Percentiles rank a stretch among this genome's conserved stretches.
These are phyloP conservation scores for Ursus arctos DNA, from an alignment of 2,113 vertebrate species.

Conservation along the genomic window DNA sequence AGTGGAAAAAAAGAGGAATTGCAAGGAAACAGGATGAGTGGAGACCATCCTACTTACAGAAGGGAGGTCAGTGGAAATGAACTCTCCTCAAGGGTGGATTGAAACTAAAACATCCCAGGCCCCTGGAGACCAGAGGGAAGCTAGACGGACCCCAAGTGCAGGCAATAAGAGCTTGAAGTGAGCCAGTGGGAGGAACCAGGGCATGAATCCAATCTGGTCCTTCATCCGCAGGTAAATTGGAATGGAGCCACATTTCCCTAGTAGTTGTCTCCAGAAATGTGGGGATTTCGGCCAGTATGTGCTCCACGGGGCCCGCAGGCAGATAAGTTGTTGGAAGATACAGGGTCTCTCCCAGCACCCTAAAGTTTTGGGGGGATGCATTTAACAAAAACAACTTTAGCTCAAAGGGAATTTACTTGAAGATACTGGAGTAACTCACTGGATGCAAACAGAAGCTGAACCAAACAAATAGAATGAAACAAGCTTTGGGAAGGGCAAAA, in stretches of 20 bases:
- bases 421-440: not conserved
- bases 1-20: conserved; percentile 2
- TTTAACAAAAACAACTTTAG: conserved; percentile 31
- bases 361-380: not conserved
- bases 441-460: not conserved
- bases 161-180: not conserved
- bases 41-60: not conserved
- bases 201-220: not conserved
- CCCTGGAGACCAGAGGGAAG: not conserved
- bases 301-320: not conserved
- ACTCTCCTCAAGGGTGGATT: not conserved
- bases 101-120: not conserved
- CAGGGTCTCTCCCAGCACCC: not conserved
- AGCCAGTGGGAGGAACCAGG: not conserved
- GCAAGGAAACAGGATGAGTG: not conserved
- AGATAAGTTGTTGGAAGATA: not conserved
- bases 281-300: not conserved
- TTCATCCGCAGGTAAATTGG: not conserved
- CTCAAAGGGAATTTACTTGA: not conserved
- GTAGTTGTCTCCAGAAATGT: not conserved
- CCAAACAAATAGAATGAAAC: not conserved
- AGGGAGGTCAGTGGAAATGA: not conserved
- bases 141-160: not conserved
- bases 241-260: not conserved
- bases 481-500: not conserved